Evolutionary conservation across 2,797 vertebrate species (phyloP).

Genomic region (Muraenolepis orangiensis): DNA sequence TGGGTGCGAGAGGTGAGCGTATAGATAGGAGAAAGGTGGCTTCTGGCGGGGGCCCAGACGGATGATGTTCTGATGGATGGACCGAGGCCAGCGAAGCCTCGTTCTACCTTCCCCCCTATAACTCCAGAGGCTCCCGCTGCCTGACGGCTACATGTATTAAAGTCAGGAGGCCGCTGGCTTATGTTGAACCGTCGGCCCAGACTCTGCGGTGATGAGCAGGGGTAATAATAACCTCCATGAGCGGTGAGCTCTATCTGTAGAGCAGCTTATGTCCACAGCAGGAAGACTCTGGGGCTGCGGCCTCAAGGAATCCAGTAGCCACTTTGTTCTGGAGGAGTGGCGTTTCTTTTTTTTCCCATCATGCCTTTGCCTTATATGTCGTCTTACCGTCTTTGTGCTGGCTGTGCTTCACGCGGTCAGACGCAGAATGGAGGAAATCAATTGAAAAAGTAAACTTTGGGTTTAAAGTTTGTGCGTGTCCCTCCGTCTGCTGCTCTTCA

Average conservation of each 20-base stretch:
- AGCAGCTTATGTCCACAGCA: constrained; percentile 13
- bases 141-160: constrained; percentile 41
- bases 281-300: not conserved
- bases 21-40: constrained; percentile 58
- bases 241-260: constrained; percentile 4
- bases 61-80: constrained; percentile 58
- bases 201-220: constrained; percentile 11
- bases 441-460: not conserved
- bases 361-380: not conserved
- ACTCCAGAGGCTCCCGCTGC: constrained; percentile 41
- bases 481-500: not conserved
- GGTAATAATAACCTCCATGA: not conserved
- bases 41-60: constrained; percentile 67
- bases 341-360: not conserved
- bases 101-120: constrained; percentile 45
- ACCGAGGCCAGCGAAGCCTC: constrained; percentile 45
- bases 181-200: constrained; percentile 50
- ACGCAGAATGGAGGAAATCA: not conserved
- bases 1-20: constrained; percentile 54
- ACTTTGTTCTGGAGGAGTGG: not conserved
- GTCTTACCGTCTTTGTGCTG: not conserved
- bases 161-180: constrained; percentile 58
- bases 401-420: not conserved
- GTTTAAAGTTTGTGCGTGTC: not conserved
- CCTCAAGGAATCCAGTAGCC: not conserved